Evolutionary conservation across 2,113 vertebrate genomes (phyloP).

Genomic region (Drymodes brunneopygia): DNA sequence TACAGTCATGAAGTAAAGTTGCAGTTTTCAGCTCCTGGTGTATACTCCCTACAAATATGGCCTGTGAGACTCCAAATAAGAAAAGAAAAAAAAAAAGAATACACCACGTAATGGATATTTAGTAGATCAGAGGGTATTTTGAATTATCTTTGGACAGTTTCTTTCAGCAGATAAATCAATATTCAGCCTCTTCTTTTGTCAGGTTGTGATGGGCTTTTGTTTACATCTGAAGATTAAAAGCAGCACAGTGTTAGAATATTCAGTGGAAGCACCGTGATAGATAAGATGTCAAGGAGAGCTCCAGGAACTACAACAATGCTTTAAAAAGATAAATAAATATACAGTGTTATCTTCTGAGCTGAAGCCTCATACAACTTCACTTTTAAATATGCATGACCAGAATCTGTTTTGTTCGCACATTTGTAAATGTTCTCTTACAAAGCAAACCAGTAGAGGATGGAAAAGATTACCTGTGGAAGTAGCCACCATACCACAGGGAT

Average conservation of each 20-base stretch:
- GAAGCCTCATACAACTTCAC: slow-evolving; percentile 45
- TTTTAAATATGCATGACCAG: slow-evolving; percentile 74
- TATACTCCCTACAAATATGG: background rate
- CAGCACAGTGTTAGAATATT: slow-evolving; percentile 66
- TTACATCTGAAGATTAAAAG: slow-evolving; percentile 73
- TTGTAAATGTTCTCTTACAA: slow-evolving; percentile 39
- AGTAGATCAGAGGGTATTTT: slow-evolving; percentile 22
- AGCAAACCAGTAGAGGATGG: background rate
- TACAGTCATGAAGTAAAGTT: background rate
- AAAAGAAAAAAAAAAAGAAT: background rate
- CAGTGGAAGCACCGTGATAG: slow-evolving; percentile 55
- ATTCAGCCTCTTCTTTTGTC: slow-evolving; percentile 59
- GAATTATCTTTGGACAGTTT: slow-evolving; percentile 56
- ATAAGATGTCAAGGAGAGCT: slow-evolving; percentile 71
- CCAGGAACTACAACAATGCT: slow-evolving; percentile 59
- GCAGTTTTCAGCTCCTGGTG: background rate
- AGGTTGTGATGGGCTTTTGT: slow-evolving; percentile 59
- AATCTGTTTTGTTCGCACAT: slow-evolving; percentile 3
- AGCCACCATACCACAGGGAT: background rate
- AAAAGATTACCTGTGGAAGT: background rate
- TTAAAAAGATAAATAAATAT: slow-evolving; percentile 67
- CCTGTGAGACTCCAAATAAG: background rate
- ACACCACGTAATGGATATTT: background rate
- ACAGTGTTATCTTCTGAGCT: slow-evolving; percentile 55
- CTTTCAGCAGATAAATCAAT: slow-evolving; percentile 62